Evolutionary conservation across 2,797 vertebrate species (phyloP).

Genomic region (Onychomys torridus): DNA sequence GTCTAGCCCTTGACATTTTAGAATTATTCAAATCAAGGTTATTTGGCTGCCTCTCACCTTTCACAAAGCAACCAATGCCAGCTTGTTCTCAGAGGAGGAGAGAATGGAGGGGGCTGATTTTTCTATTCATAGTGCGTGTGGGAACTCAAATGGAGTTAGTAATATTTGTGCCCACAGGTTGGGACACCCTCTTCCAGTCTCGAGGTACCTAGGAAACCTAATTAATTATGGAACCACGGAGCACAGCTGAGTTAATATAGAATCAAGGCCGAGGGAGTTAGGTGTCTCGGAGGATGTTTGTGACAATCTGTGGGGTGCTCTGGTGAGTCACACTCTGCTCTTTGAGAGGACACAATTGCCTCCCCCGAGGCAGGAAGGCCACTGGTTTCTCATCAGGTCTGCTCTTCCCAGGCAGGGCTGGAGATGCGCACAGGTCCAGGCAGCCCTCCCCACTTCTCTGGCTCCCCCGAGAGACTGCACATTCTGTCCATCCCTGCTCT

Average conservation of each 20-base stretch:
- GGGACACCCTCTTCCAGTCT: slow-evolving; percentile 58
- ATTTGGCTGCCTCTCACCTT: not conserved
- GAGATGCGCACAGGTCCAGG: not conserved
- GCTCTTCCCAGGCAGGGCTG: not conserved
- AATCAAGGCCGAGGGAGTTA: slow-evolving; percentile 64
- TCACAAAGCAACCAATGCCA: not conserved
- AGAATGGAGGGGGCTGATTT: not conserved
- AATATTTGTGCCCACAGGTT: slow-evolving; percentile 50
- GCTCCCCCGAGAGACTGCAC: not conserved
- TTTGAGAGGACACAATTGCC: slow-evolving; percentile 67
- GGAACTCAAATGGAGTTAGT: not conserved
- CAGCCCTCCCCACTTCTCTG: not conserved
- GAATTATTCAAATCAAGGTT: not conserved
- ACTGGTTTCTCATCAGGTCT: not conserved
- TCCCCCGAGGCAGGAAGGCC: not conserved
- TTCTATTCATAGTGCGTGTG: not conserved
- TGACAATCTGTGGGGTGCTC: slow-evolving; percentile 48
- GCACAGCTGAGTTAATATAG: slow-evolving; percentile 48
- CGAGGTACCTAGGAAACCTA: slow-evolving; percentile 74
- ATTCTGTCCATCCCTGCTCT: not conserved
- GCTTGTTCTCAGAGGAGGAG: not conserved
- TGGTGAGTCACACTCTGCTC: slow-evolving; percentile 72
- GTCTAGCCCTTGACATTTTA: slow-evolving; percentile 16
- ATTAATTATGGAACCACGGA: slow-evolving; percentile 70
- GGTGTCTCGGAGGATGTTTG: slow-evolving; percentile 67